A percentile compares a stretch with the other conserved stretches of the same genome.
phyloP scores from a whole-genome alignment of 2,797 vertebrate species.

The Acipenser ruthenus region DNA sequence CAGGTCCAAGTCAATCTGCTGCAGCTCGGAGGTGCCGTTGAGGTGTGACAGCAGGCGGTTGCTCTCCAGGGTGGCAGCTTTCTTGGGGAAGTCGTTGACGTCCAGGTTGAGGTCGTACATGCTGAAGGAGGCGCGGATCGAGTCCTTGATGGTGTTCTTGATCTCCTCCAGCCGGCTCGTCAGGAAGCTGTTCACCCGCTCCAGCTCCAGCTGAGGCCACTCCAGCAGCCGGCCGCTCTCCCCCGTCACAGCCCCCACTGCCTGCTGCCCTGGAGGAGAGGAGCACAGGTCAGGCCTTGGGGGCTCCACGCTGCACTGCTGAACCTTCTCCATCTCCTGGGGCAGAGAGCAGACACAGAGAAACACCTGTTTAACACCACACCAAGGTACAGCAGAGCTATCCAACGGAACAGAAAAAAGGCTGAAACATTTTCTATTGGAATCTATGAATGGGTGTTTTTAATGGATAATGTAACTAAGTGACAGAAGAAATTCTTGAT shows the following conservation, averaged over 20 bases:
- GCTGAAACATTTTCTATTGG: too few species aligned
- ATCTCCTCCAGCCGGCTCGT: slow-evolving; percentile 95
- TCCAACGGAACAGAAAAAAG: too few species aligned
- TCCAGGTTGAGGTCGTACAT: slow-evolving; percentile 93
- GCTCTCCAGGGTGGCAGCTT: slow-evolving; percentile 81
- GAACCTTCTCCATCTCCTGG: slow-evolving; percentile 85
- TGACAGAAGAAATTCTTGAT: too few species aligned
- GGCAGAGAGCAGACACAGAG: not conserved
- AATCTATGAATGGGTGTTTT: too few species aligned
- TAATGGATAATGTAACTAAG: too few species aligned
- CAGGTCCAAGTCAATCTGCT: slow-evolving; percentile 90
- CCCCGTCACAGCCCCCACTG: slow-evolving; percentile 37
- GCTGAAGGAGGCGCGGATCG: slow-evolving; percentile 89
- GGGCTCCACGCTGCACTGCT: slow-evolving; percentile 49
- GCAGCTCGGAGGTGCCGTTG: slow-evolving; percentile 81
- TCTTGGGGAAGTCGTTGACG: slow-evolving; percentile 90
- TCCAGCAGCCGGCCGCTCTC: slow-evolving; percentile 70
- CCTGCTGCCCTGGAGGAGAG: slow-evolving; percentile 27
- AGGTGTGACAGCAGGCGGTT: slow-evolving; percentile 84
- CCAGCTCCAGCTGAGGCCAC: slow-evolving; percentile 89
- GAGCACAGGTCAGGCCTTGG: slow-evolving; percentile 46
- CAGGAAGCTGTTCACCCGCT: slow-evolving; percentile 93
- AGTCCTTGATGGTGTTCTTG: slow-evolving; percentile 96
- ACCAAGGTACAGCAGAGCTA: too few species aligned
- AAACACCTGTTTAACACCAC: too few species aligned